phyloP scores from a whole-genome alignment of 2,113 vertebrate genomes.

The Potamarius usumacintae region DNA sequence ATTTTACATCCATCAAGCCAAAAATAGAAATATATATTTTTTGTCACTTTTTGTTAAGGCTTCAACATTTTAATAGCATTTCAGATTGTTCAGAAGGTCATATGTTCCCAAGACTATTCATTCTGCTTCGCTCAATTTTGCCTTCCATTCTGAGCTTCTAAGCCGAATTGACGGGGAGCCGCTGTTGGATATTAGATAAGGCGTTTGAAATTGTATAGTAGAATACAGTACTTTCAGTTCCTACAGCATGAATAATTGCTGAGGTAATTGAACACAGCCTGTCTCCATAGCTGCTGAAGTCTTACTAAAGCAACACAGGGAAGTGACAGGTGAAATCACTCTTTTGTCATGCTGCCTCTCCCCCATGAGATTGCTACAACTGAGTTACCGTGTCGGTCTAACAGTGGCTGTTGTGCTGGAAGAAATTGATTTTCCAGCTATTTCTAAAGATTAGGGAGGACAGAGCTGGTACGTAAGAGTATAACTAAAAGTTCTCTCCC shows the following conservation, averaged over 20 bases:
- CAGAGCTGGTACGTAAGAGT: constrained; percentile 27
- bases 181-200: constrained; percentile 40
- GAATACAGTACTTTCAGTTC: constrained; percentile 45
- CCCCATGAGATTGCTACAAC: constrained; percentile 42
- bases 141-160: not conserved
- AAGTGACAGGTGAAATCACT: constrained; percentile 41
- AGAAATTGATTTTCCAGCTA: constrained; percentile 52
- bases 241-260: constrained; percentile 43
- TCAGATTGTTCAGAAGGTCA: constrained; percentile 26
- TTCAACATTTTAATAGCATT: constrained; percentile 10
- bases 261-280: constrained; percentile 39
- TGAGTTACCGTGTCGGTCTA: constrained; percentile 15
- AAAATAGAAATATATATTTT: not conserved
- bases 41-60: constrained; percentile 25
- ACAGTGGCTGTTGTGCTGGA: constrained; percentile 21
- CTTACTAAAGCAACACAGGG: constrained; percentile 14
- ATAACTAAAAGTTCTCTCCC: constrained; percentile 25
- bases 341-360: constrained; percentile 42
- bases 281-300: constrained; percentile 26
- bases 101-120: constrained; percentile 17
- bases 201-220: constrained; percentile 49
- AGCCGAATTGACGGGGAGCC: constrained; percentile 15
- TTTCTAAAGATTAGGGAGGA: constrained; percentile 47
- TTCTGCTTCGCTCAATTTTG: not conserved
- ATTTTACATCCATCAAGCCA: not conserved